phyloP scores from a whole-genome alignment of 2,888 invertebrate species.

The Agrotis segetum region DNA sequence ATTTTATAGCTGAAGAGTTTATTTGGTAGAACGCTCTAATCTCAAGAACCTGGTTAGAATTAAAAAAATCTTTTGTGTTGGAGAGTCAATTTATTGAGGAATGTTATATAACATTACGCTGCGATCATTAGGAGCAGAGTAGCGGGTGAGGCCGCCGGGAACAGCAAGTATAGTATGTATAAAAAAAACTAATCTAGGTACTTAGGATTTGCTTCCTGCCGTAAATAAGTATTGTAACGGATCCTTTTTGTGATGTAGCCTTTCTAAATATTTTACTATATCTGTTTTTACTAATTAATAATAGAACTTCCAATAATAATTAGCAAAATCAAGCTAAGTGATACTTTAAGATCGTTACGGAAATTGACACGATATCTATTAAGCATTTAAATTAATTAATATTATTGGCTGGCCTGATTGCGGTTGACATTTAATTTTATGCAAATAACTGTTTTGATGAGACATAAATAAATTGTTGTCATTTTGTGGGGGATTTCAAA shows the following conservation, averaged over 20 bases:
- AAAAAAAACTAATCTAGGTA: too few relatives aligned
- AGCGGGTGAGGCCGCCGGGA: too few relatives aligned
- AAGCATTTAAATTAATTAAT: conserved; percentile 7
- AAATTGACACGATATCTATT: conserved; percentile 24
- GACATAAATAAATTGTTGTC: not conserved
- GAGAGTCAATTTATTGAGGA: too few relatives aligned
- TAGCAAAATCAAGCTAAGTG: conserved; percentile 1
- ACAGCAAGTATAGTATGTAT: too few relatives aligned
- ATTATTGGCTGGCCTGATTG: not conserved
- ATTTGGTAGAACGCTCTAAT: too few relatives aligned
- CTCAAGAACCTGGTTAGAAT: too few relatives aligned
- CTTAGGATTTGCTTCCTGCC: not conserved
- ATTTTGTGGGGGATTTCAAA: conserved; percentile 1
- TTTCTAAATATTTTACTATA: conserved; percentile 11
- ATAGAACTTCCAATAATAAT: not conserved
- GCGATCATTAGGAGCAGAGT: too few relatives aligned
- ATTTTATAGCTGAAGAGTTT: too few relatives aligned
- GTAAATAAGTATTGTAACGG: conserved; percentile 5
- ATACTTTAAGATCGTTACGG: conserved; percentile 9
- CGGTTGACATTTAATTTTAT: conserved; percentile 13
- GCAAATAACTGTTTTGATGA: conserved; percentile 20
- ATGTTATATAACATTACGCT: too few relatives aligned
- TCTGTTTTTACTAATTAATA: conserved; percentile 31
- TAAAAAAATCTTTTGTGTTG: too few relatives aligned
- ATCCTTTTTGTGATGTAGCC: not conserved